Percentiles rank a stretch among this genome's conserved stretches.
phyloP scores from a whole-genome alignment of 2,113 vertebrate genomes.

The Parus major region DNA sequence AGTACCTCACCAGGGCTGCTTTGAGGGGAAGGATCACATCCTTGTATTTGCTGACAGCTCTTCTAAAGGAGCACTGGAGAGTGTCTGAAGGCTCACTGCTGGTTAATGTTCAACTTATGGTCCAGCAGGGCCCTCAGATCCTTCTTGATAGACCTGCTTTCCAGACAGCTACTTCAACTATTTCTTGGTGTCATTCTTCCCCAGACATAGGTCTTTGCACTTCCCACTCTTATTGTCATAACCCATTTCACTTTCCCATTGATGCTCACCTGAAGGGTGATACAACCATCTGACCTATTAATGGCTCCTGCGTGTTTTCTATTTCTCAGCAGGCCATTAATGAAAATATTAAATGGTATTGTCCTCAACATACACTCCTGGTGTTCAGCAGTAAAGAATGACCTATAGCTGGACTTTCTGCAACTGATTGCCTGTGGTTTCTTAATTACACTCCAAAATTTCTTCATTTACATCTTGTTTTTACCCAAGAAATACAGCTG shows the following conservation, averaged over 20 bases:
- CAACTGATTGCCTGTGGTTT: accelerated
- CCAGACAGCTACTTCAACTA: neutral
- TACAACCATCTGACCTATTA: neutral
- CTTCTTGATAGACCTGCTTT: neutral
- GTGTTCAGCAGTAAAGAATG: neutral
- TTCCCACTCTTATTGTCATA: neutral
- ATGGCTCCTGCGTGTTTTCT: neutral
- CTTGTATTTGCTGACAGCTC: neutral
- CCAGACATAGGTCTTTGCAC: neutral
- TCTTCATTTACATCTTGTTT: neutral
- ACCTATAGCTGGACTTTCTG: neutral
- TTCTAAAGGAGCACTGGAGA: neutral
- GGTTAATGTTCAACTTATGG: neutral
- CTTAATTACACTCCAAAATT: neutral
- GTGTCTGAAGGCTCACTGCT: neutral
- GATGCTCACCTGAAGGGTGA: neutral
- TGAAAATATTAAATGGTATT: neutral
- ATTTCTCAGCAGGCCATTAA: neutral
- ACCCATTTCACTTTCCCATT: neutral
- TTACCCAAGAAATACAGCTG: neutral
- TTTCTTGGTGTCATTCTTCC: neutral
- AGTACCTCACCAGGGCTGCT: neutral
- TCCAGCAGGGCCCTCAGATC: neutral
- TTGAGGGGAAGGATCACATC: neutral
- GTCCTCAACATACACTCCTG: neutral